Conservation (phyloP, 2,888 invertebrate genomes). For the Trichacis sp. region DNA sequence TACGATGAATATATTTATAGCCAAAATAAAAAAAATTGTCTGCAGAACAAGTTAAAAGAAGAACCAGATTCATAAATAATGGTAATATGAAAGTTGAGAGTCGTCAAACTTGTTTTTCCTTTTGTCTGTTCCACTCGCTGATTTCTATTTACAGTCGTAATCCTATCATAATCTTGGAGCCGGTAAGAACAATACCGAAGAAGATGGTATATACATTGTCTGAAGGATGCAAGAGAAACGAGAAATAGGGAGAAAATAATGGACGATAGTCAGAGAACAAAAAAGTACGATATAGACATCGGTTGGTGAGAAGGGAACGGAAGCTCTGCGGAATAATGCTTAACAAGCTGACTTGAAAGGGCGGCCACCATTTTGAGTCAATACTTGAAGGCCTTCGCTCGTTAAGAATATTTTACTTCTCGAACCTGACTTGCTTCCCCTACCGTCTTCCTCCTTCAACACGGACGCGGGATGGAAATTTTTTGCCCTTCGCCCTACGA, state of each 20-base stretch:
- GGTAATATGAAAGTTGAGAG: not conserved
- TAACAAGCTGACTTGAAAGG: constrained; percentile 67
- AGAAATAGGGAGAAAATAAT: constrained; percentile 29
- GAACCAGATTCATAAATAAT: too few relatives aligned
- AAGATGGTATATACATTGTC: constrained; percentile 20
- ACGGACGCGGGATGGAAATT: constrained; percentile 27
- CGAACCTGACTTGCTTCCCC: constrained; percentile 39
- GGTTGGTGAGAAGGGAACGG: constrained; percentile 34
- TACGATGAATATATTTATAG: too few relatives aligned
- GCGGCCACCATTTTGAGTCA: constrained; percentile 67
- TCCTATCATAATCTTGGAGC: constrained; percentile 23
- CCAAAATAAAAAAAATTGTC: too few relatives aligned
- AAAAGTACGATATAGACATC: constrained; percentile 46
- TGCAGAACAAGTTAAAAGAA: too few relatives aligned
- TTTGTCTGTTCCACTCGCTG: constrained; percentile 6
- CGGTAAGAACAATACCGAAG: constrained; percentile 17
- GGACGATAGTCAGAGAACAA: constrained; percentile 44
- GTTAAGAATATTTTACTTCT: constrained; percentile 67
- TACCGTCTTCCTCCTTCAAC: constrained; percentile 28
- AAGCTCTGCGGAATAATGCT: constrained; percentile 59
- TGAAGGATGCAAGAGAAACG: constrained; percentile 12
- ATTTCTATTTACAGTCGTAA: constrained; percentile 26
- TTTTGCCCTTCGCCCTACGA: constrained; percentile 36
- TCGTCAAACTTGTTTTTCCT: not conserved
- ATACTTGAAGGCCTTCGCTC: constrained; percentile 68